Percentiles rank a stretch among this genome's conserved stretches.
These are phyloP conservation scores for Cheilosia impressa DNA, from an alignment of 2,888 invertebrate genomes.

Conservation along the genomic window DNA sequence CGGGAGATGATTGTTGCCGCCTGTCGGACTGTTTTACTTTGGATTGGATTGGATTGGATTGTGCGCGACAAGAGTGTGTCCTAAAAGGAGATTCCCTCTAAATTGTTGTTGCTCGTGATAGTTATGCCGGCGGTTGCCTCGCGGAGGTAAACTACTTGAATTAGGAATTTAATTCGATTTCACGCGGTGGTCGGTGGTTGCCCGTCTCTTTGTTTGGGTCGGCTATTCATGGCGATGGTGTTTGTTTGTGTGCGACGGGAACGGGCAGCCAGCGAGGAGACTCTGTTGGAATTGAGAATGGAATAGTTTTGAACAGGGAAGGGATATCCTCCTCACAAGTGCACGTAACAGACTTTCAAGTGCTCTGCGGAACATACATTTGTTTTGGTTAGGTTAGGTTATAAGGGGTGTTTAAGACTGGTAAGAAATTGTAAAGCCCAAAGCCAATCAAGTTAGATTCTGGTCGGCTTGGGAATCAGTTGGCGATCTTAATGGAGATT, in stretches of 20 bases:
- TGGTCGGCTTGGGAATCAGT: no score
- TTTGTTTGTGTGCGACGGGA: conserved; percentile 14
- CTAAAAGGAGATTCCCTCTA: conserved; percentile 16
- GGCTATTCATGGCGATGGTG: conserved; percentile 47
- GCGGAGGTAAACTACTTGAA: conserved; percentile 60
- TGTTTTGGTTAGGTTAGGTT: no score
- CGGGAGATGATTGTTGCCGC: conserved; percentile 45
- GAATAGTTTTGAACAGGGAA: background rate
- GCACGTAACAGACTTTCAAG: no score
- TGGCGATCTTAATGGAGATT: no score
- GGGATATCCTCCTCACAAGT: no score
- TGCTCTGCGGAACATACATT: no score
- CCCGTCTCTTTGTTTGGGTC: conserved; percentile 30
- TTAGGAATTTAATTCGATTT: conserved; percentile 56
- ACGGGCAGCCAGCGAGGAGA: conserved; percentile 47
- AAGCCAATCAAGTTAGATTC: no score
- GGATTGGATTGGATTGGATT: conserved; percentile 20
- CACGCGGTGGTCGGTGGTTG: conserved; percentile 6
- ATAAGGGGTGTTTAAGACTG: no score
- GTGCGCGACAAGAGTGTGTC: conserved; percentile 20
- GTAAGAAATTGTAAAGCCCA: no score
- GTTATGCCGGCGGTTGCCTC: conserved; percentile 33
- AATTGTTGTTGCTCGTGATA: conserved; percentile 9
- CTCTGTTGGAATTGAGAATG: background rate
- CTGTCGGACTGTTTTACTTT: conserved; percentile 18